Base-by-base conservation (phyloP, 2,113 vertebrate species). In the Oriolus oriolus region DNA sequence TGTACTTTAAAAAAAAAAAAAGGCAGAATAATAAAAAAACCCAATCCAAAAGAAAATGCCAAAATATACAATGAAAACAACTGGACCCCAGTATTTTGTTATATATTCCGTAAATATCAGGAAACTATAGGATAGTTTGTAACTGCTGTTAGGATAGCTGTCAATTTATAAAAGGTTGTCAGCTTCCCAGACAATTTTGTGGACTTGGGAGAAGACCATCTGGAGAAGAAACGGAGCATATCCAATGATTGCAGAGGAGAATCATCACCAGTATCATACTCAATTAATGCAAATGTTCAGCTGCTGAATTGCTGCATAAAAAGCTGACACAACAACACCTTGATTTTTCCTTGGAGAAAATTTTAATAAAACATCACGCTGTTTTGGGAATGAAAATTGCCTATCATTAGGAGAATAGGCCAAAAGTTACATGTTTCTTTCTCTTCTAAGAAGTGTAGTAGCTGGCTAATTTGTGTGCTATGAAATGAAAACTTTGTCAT, bases 211-310 rank as follows among this genome's bases (percentile, higher is more conserved):
- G 78, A 63, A 59, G 87, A 97, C 91, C 96, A 93, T 96, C 87
- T 96, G 95, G 91, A 95, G 82, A 82, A 94, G 87, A 97, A 97
- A 91, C 1, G 1, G 71, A 94, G 89, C 96, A 90, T 96, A 50
- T 94, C 93, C 70, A 82, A 50, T 13, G 35, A 49, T 5, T 93
- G 74, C 71, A 88, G 91, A 87, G 76, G 63, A 94, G 90, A 83
- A 93, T 95, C 76, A 89, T 95, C 91, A 73, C 84, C 3, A 24
- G 65, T 74, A 90, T 91, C 91, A 91, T 71, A 76, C 75, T 87
- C 87, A 93, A 91, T 96, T 95, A 96, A 90, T 77, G 75, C 63
- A 91, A 80, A 88, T 70, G 63, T 63, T 95, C 82, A 90, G 93
- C 94, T 93, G 91, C 82, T 0, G 41, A 89, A 76, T 71, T 73